Evolutionary conservation across 2,113 vertebrate species (phyloP).

Genomic region (Erythrolamprus reginae): DNA sequence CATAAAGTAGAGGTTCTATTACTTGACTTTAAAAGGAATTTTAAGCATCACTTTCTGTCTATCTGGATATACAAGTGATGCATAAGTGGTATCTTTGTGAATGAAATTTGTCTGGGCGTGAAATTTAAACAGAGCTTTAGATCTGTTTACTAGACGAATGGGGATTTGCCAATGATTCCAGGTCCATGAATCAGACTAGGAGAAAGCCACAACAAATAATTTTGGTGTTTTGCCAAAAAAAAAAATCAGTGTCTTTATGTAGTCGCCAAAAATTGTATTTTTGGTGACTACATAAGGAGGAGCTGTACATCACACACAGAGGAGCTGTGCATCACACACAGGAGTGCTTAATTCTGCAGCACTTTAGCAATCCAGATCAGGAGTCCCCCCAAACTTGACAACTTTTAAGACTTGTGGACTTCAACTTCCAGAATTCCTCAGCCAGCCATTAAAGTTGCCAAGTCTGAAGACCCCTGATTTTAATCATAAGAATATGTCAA

Average conservation of each 20-base stretch:
- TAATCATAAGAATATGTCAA: background rate
- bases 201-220: background rate
- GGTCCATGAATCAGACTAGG: background rate
- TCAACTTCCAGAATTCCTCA: background rate
- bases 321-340: no score
- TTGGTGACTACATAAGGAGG: no score
- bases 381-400: background rate
- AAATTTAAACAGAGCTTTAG: background rate
- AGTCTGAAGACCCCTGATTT: no score
- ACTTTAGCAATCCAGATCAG: background rate
- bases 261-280: background rate
- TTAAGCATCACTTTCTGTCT: background rate
- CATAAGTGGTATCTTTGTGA: background rate
- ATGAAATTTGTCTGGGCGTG: background rate
- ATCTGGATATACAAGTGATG: background rate
- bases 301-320: background rate
- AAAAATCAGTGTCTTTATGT: background rate
- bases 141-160: background rate
- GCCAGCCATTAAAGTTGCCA: background rate
- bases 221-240: background rate
- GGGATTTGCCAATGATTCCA: background rate
- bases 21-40: background rate
- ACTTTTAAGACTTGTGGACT: background rate
- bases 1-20: background rate
- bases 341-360: background rate